Evolutionary conservation across 2,888 invertebrate genomes (phyloP).

Genomic region (Hyposoter didymator): DNA sequence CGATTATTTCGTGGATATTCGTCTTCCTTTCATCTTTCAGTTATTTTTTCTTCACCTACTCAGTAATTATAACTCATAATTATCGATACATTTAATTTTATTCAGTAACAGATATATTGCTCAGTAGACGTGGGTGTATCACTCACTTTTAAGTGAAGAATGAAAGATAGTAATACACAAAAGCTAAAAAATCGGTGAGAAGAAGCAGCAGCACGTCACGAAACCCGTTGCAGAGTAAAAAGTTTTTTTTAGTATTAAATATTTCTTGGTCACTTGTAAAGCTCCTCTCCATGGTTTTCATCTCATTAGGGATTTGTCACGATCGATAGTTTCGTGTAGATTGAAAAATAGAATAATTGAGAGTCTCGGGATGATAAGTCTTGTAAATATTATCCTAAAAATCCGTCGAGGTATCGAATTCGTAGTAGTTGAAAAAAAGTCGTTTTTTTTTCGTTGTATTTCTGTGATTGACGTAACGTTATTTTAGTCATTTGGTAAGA

Average conservation of each 20-base stretch:
- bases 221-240: constrained; percentile 49
- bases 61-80: constrained; percentile 41
- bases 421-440: constrained; percentile 36
- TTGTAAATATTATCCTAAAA: constrained; percentile 45
- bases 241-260: constrained; percentile 68
- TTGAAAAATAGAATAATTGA: constrained; percentile 2
- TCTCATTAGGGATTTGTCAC: constrained; percentile 53
- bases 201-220: constrained; percentile 5
- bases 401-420: constrained; percentile 23
- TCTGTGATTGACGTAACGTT: constrained; percentile 65
- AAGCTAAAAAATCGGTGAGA: background rate
- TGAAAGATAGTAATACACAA: constrained; percentile 1
- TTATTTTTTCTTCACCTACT: constrained; percentile 35
- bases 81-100: constrained; percentile 57
- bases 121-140: constrained; percentile 67
- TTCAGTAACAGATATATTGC: constrained; percentile 65
- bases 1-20: constrained; percentile 55
- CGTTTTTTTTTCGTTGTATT: constrained; percentile 58
- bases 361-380: constrained; percentile 7
- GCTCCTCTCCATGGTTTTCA: constrained; percentile 31
- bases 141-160: constrained; percentile 64
- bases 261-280: background rate
- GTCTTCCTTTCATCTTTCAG: constrained; percentile 62
- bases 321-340: constrained; percentile 14
- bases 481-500: constrained; percentile 64